Percentiles rank a stretch among this genome's conserved stretches.
Conservation (phyloP, 92 coral and sea anemone genomes). For the Montipora capitata region DNA sequence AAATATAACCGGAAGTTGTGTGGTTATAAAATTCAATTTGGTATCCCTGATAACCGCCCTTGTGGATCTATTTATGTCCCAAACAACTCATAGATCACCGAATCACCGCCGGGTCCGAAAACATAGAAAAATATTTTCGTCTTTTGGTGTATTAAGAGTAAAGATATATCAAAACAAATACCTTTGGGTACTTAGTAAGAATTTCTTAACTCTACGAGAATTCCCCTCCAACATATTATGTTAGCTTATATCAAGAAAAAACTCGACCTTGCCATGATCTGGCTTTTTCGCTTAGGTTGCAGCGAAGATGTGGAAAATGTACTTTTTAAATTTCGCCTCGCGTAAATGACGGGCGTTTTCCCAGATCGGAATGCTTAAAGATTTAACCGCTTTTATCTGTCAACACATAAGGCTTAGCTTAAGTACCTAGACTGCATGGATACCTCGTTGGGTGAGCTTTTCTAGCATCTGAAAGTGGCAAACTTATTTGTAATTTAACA, state of each 20-base stretch:
- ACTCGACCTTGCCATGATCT: too few species aligned
- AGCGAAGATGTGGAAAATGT: too few species aligned
- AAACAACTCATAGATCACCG: constrained; percentile 7
- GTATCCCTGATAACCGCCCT: neutral
- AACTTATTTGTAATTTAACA: constrained; percentile 12
- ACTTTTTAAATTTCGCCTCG: neutral
- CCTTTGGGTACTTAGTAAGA: constrained; percentile 14
- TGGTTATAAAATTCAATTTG: neutral
- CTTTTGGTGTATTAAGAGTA: too few species aligned
- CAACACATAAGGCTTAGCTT: constrained; percentile 14
- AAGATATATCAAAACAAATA: constrained; percentile 9
- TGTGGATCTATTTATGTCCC: neutral
- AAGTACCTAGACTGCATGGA: neutral
- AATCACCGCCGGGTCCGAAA: constrained; percentile 22
- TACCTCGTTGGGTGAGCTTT: constrained; percentile 23
- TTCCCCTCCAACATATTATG: too few species aligned
- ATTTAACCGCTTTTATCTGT: constrained; percentile 6
- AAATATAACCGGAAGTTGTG: neutral
- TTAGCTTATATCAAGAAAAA: too few species aligned
- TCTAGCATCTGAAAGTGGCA: constrained; percentile 5
- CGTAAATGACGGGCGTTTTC: neutral
- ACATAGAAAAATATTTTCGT: constrained; percentile 11
- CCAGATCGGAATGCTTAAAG: neutral
- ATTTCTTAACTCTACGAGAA: neutral
- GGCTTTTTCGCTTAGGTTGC: too few species aligned